Evolutionary conservation across 2,797 vertebrate genomes (phyloP), one percentile per base, ranked within the genome.

Genomic region (Diplodus sargus): DNA sequence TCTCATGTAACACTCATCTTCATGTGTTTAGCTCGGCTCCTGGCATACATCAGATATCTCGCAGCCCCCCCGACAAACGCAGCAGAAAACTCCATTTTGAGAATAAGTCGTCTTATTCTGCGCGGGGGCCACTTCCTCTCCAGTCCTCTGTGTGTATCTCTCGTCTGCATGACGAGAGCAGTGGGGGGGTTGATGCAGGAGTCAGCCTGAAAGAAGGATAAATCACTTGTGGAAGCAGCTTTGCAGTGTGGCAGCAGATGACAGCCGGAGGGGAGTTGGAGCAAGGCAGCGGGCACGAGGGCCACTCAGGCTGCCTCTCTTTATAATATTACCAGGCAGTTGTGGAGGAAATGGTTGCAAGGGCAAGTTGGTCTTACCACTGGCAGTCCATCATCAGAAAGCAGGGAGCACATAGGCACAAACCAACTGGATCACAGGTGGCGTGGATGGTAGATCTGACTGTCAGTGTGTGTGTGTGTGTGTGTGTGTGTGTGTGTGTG

Each of bases 221-320:
- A 88, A 91, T 91, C 84, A 90, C 81, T 90, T 79, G 79, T 83
- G 75, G 85, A 86, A 85, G 86, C 63, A 59, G 79, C 77, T 89
- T 89, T 86, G 74, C 86, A 76, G 71, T 39, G 58, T 81, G 74
- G 87, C 85, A 87, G 86, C 85, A 88, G 77, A 87, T 84, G 78
- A 91, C 85, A 89, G 89, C 85, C 59, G 20, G 71, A 90, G 89
- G 87, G 83, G 66, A 86, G 79, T 52, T 78, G 74, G 82, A 81
- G 74, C 67, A 89, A 72, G 75, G 83, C 66, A 83, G 67, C 16
- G 10, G 85, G 70, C 74, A 81, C 52, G 62, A 87, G 83, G 85
- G 70, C 71, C 63, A 83, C 77, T 84, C 85, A 80, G 56, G 48
- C 77, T 76, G 57, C 74, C 66, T 88, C 79, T 70, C 75, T 89